These are phyloP conservation scores for Athene noctua DNA, from an alignment of 2,113 vertebrate genomes.

Conservation along the genomic window DNA sequence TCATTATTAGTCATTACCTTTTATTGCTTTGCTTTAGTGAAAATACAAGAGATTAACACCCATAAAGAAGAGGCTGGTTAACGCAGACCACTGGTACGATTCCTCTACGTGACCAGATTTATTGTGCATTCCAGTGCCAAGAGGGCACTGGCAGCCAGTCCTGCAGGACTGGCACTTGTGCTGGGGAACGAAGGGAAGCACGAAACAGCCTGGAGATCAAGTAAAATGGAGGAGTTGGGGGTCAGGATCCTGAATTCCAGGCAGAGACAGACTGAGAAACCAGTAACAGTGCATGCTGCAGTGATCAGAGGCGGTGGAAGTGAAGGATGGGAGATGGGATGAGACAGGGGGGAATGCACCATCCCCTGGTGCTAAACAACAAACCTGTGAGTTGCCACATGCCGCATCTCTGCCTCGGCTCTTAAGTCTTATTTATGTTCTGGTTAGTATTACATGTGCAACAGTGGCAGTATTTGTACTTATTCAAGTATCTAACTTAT, in stretches of 20 bases:
- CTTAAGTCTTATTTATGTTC: background rate
- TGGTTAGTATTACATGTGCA: background rate
- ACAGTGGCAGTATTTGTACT: too few species aligned
- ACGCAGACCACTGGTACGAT: background rate
- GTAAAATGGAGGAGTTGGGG: fast-evolving
- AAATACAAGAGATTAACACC: constrained; percentile 20
- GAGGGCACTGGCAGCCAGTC: background rate
- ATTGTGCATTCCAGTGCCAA: too few species aligned
- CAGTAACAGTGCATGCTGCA: fast-evolving
- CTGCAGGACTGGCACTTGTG: too few species aligned
- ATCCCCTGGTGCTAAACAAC: too few species aligned
- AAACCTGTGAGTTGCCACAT: background rate
- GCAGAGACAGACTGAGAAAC: background rate
- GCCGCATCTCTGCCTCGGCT: background rate
- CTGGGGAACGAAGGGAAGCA: too few species aligned
- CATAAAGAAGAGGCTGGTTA: background rate
- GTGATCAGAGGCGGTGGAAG: background rate
- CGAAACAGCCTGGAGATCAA: background rate
- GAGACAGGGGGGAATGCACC: background rate
- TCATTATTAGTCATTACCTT: background rate
- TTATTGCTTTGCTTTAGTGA: background rate
- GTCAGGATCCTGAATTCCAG: background rate
- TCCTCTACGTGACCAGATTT: background rate
- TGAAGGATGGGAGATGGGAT: background rate
- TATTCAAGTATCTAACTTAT: background rate